phyloP scores from a whole-genome alignment of 2,113 vertebrate genomes.

The Erinaceus europaeus region DNA sequence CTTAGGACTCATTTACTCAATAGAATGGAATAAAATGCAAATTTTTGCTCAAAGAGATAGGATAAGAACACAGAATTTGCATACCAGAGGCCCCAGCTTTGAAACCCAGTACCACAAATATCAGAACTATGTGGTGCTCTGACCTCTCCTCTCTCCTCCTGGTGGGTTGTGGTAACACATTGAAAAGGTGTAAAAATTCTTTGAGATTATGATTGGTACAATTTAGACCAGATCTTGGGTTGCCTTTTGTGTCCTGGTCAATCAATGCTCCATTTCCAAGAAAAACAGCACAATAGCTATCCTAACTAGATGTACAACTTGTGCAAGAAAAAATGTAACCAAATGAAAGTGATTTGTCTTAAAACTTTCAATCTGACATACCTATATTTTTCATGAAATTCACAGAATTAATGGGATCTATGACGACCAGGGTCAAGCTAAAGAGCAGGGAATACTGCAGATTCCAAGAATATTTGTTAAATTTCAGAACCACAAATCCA shows the following conservation, averaged over 20 bases:
- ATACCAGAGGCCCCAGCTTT: too few relatives aligned
- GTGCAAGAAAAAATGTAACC: not conserved
- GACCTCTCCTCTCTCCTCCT: too few relatives aligned
- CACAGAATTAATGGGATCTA: conserved; percentile 62
- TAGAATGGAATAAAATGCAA: too few relatives aligned
- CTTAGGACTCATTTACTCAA: too few relatives aligned
- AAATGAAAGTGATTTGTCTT: not conserved
- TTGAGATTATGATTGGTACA: not conserved
- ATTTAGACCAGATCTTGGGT: not conserved
- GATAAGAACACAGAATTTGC: too few relatives aligned
- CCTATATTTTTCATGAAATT: conserved; percentile 50
- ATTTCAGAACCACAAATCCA: conserved; percentile 41
- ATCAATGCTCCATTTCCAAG: not conserved
- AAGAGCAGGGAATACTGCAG: conserved; percentile 54
- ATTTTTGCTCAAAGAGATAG: too few relatives aligned
- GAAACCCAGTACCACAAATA: too few relatives aligned
- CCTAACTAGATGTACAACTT: not conserved
- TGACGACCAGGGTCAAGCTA: conserved; percentile 33
- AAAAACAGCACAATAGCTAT: not conserved
- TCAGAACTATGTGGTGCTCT: too few relatives aligned
- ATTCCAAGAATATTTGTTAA: conserved; percentile 29
- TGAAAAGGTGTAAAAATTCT: too few relatives aligned
- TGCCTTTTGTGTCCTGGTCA: not conserved
- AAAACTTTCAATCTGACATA: conserved; percentile 3
- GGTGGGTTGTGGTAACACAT: too few relatives aligned